phyloP scores from a whole-genome alignment of 2,797 vertebrate genomes.

The Typhlichthys subterraneus region DNA sequence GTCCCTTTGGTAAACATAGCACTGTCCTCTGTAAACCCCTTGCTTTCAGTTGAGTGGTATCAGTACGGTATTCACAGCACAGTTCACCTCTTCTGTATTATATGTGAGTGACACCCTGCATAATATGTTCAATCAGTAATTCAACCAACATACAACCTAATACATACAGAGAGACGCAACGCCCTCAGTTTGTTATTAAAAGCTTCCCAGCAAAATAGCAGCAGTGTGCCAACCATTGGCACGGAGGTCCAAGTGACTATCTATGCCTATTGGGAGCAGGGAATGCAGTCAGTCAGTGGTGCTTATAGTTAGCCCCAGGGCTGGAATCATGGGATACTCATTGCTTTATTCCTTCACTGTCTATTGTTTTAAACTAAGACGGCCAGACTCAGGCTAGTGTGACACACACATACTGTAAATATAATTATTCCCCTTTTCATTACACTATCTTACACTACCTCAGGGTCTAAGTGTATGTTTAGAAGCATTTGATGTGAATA shows the following conservation, averaged over 20 bases:
- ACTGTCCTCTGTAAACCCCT: neutral
- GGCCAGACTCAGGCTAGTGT: neutral
- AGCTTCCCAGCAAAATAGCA: too few relatives aligned
- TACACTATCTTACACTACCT: too few relatives aligned
- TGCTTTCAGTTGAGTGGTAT: neutral
- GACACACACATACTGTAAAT: neutral
- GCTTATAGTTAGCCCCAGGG: slow-evolving; percentile 36
- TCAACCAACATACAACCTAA: too few relatives aligned
- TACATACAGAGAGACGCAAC: too few relatives aligned
- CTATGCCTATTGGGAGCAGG: slow-evolving; percentile 12
- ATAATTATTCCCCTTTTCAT: too few relatives aligned
- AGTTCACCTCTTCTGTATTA: too few relatives aligned
- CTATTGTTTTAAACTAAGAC: slow-evolving; percentile 12
- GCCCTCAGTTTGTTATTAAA: too few relatives aligned
- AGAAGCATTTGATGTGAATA: too few relatives aligned
- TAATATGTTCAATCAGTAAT: too few relatives aligned
- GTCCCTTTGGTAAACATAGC: slow-evolving; percentile 86
- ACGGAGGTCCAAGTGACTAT: neutral
- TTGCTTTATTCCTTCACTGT: slow-evolving; percentile 32
- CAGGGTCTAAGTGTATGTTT: too few relatives aligned
- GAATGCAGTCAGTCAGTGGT: slow-evolving; percentile 43
- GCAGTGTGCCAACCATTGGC: neutral
- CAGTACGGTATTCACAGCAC: neutral
- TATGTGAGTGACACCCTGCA: too few relatives aligned
- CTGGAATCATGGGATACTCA: slow-evolving; percentile 49